Base-by-base conservation (phyloP, 2,888 invertebrate genomes). In the Cheilosia urbana region DNA sequence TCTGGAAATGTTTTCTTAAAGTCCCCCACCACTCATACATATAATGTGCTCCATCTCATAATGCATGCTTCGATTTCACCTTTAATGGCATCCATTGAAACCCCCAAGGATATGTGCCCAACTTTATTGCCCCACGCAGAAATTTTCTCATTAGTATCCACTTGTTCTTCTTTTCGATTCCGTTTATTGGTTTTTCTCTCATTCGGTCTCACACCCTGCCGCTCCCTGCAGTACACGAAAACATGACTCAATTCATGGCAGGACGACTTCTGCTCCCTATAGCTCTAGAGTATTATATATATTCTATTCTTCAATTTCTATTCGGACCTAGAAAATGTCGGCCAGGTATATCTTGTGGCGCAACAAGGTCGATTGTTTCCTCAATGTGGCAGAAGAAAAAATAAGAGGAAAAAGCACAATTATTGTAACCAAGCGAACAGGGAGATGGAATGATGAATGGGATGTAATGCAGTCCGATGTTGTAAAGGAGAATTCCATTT, bases 351-450 rank as follows among this genome's bases (percentile, higher is more conserved):
- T 57, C 62, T 27, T 62, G 55, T 57, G 42, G 68, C 55, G 51
- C 71, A 71, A 76, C 82, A 76, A 71, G 65, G 82, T 76, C 82
- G 71, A 77, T 82, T 82, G 76, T 76, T 77, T 82, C 71, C 77
- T 82, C 71, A 66, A 71, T 60, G 55, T 47, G 42, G 19, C 47
- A 71, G n/a, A 42, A 51, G 40, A 51, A 9, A 63, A 53, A 27
- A 45, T 40, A 51, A 42, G 7, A 58, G 19, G 13, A 47, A 15
- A 27, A 53, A 27, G 13, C 37, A 62, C 19, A 49, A 24, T 58
- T 58, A 62, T 72, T 62, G 72, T 40, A 68, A 62, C n/a, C 62
- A 3, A 57, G 40, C 15, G 15, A 45, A 55, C 27, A 19, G n/a
- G 27, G 37, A 27, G 72, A 62, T 42, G 30, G 34, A n/a, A 51